Conservation (phyloP, 2,888 invertebrate species). For the Rhamphomyia laevipes region DNA sequence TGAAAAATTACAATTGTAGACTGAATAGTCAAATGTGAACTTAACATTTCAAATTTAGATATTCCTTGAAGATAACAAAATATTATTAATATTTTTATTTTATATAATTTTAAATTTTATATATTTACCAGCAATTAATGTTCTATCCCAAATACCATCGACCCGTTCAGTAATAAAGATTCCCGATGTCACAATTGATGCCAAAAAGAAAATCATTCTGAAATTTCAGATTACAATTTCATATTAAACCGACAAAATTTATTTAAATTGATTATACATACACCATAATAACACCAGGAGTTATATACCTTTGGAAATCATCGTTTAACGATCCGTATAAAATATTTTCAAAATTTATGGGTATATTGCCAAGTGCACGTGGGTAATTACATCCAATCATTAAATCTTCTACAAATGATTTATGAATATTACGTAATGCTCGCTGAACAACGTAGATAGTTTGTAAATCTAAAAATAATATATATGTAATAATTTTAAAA, state of each 20-base stretch:
- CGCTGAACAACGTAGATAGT: conserved; percentile 62
- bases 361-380: conserved; percentile 44
- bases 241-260: not conserved
- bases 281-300: conserved; percentile 74
- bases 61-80: conserved; percentile 42
- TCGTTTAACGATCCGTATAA: conserved; percentile 56
- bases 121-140: conserved; percentile 60
- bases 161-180: conserved; percentile 68
- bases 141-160: conserved; percentile 80
- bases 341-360: conserved; percentile 56
- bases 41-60: conserved; percentile 62
- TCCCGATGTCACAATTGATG: conserved; percentile 70
- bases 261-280: conserved; percentile 25
- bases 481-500: too few relatives aligned
- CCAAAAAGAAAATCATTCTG: conserved; percentile 76
- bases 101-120: not conserved
- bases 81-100: too few relatives aligned
- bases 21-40: conserved; percentile 70
- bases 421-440: conserved; percentile 55
- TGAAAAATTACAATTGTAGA: conserved; percentile 61
- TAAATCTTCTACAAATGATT: conserved; percentile 50
- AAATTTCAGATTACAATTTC: conserved; percentile 15
- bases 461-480: conserved; percentile 67
- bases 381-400: conserved; percentile 53
- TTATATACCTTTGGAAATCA: conserved; percentile 67